Conservation (phyloP, 1,140 invertebrate species). For the Mycetomoellerius zeteki region DNA sequence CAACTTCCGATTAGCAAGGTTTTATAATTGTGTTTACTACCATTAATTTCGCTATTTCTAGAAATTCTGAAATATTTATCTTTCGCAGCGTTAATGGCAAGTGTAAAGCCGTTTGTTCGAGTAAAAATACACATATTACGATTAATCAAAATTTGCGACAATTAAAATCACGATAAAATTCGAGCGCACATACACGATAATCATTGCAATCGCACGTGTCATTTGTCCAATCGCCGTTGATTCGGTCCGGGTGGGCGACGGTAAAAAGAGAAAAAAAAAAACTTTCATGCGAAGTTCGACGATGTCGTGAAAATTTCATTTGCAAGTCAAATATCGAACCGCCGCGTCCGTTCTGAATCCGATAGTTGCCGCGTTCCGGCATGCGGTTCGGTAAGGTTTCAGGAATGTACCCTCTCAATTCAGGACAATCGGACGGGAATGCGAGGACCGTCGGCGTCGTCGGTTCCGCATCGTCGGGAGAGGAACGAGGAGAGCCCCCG, state of each 20-base stretch:
- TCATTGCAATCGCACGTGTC: neutral
- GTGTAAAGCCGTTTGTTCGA: too few species aligned
- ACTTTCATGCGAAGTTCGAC: neutral
- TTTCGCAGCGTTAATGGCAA: neutral
- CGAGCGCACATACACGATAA: neutral
- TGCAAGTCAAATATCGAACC: slow-evolving; percentile 42
- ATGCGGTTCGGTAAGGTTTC: slow-evolving; percentile 64
- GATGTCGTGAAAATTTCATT: slow-evolving; percentile 45
- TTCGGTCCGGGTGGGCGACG: neutral
- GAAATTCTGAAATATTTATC: neutral
- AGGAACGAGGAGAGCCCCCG: slow-evolving; percentile 24
- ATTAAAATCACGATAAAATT: neutral
- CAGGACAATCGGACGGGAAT: slow-evolving; percentile 82
- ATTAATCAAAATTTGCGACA: neutral
- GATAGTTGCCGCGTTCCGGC: slow-evolving; percentile 4
- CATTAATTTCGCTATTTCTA: neutral
- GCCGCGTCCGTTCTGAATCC: slow-evolving; percentile 18
- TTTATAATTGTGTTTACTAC: neutral
- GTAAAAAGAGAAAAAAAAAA: neutral
- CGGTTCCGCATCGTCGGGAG: slow-evolving; percentile 52
- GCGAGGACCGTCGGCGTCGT: slow-evolving; percentile 76
- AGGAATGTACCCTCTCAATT: slow-evolving; percentile 81
- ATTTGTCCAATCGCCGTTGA: neutral
- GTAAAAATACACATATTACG: neutral
- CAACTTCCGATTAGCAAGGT: neutral